Evolutionary conservation across 2,113 vertebrate species (phyloP).

Genomic region (Litocranius walleri): DNA sequence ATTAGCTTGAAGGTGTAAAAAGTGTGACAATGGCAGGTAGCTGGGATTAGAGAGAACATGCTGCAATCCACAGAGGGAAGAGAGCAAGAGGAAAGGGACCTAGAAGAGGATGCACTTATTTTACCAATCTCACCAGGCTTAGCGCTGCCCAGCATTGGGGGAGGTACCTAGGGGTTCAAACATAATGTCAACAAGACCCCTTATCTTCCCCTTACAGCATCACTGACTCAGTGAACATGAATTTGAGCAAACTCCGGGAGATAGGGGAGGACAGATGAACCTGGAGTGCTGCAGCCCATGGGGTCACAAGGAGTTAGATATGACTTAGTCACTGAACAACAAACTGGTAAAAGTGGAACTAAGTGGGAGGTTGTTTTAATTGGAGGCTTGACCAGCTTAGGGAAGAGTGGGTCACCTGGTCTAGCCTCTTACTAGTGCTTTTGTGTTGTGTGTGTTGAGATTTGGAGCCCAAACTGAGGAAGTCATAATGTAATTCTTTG

Average conservation of each 20-base stretch:
- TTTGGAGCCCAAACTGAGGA: background rate
- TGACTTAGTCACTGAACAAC: background rate
- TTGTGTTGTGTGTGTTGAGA: background rate
- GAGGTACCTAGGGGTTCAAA: background rate
- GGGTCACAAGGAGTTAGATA: background rate
- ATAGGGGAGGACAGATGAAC: background rate
- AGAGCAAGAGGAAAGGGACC: background rate
- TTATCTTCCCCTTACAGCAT: background rate
- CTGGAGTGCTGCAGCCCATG: background rate
- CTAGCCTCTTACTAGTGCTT: background rate
- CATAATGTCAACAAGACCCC: background rate
- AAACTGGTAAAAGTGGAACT: background rate
- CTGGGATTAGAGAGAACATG: background rate
- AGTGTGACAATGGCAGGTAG: background rate
- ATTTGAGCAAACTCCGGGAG: background rate
- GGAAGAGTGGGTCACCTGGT: background rate
- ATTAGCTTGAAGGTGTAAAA: background rate
- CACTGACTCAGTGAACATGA: background rate
- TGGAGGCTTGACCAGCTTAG: background rate
- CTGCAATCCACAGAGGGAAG: background rate
- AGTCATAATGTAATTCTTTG: background rate
- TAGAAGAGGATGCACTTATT: background rate
- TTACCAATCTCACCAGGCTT: background rate
- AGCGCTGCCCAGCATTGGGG: background rate
- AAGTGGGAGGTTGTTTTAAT: background rate